A percentile compares a stretch with the other conserved stretches of the same genome.
Evolutionary conservation across 2,888 invertebrate genomes (phyloP).

Genomic region (Hemistola chrysoprasaria): DNA sequence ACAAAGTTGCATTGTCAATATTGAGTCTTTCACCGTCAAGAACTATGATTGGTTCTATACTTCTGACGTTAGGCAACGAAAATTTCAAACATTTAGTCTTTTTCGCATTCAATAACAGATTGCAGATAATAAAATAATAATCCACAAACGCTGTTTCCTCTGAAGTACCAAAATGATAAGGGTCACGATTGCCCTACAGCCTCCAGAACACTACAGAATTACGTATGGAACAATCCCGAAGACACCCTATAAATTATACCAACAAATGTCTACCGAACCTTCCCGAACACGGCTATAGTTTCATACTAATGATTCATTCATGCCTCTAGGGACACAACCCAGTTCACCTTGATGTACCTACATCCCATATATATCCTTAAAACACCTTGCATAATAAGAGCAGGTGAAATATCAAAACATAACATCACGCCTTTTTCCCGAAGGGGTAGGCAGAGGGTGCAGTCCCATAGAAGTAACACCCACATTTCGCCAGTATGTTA

Average conservation of each 20-base stretch:
- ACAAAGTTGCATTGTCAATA: no score
- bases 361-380: constrained; percentile 15
- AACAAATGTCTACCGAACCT: constrained; percentile 16
- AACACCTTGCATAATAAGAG: constrained; percentile 16
- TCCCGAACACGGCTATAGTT: constrained; percentile 14
- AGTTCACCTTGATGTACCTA: constrained; percentile 8
- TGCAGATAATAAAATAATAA: no score
- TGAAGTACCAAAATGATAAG: constrained; percentile 1
- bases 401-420: constrained; percentile 7
- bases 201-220: constrained; percentile 7
- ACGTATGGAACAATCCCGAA: constrained; percentile 3
- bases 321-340: constrained; percentile 18
- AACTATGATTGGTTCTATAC: no score
- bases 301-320: constrained; percentile 29
- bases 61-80: no score
- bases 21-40: no score
- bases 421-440: no score
- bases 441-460: no score
- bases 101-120: no score
- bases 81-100: no score
- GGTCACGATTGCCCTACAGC: constrained; percentile 3
- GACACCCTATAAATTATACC: constrained; percentile 20
- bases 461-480: no score
- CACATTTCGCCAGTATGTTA: no score
- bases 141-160: no score